phyloP scores from a whole-genome alignment of 1,140 invertebrate genomes.

The Ridgeia piscesae region DNA sequence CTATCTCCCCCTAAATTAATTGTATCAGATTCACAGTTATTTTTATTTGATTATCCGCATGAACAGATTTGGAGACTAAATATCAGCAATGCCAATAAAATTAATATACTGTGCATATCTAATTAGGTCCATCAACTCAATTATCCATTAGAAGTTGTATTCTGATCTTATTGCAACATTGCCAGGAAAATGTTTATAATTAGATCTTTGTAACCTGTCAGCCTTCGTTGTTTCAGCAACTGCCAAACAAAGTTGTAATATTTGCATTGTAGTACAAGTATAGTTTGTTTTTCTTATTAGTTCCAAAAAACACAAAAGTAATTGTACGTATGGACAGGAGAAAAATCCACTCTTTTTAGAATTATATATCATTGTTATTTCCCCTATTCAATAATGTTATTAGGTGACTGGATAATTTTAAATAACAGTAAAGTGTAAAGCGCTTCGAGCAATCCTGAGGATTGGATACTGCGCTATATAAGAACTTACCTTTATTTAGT shows the following conservation, averaged over 20 bases:
- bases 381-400: no score
- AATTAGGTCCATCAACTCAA: neutral
- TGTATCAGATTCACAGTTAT: neutral
- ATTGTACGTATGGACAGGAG: no score
- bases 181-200: neutral
- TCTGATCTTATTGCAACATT: neutral
- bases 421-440: no score
- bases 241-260: neutral
- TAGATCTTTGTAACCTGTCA: neutral
- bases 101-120: neutral
- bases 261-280: neutral
- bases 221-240: neutral
- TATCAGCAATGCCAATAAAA: neutral
- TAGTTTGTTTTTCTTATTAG: no score
- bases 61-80: neutral
- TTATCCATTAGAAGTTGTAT: neutral
- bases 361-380: no score
- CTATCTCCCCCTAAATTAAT: neutral
- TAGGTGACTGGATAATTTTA: no score
- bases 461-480: no score
- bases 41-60: neutral
- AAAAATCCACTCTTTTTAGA: no score
- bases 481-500: no score
- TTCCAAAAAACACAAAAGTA: no score
- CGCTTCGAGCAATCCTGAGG: no score